A percentile compares a stretch with the other conserved stretches of the same genome.
phyloP scores from a whole-genome alignment of 2,113 vertebrate species.

The Pachycephala philippinensis region DNA sequence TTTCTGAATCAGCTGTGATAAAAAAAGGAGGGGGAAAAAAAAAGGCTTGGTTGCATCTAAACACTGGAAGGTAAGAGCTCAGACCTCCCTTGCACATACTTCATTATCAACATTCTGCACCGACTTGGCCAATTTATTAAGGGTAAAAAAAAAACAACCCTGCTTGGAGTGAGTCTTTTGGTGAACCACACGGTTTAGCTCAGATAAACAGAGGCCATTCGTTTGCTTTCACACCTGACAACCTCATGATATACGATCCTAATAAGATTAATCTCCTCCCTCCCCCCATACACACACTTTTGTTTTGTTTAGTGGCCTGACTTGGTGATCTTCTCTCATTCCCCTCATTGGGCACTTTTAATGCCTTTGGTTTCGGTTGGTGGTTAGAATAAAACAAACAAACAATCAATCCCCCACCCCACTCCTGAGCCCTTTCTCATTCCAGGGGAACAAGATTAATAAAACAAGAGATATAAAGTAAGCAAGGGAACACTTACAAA shows the following conservation, averaged over 20 bases:
- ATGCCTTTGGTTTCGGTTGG: constrained; percentile 64
- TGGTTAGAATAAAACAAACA: constrained; percentile 66
- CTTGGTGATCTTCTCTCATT: constrained; percentile 59
- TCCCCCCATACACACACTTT: constrained; percentile 47
- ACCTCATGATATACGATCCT: constrained; percentile 91
- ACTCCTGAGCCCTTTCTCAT: constrained; percentile 19
- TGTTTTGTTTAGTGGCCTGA: constrained; percentile 64
- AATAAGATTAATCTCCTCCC: constrained; percentile 91
- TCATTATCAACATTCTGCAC: constrained; percentile 85
- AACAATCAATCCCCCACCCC: constrained; percentile 34
- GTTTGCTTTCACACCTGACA: constrained; percentile 96
- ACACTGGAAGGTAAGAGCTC: constrained; percentile 72
- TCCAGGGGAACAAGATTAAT: constrained; percentile 58
- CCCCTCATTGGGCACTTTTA: constrained; percentile 49
- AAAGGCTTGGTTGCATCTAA: constrained; percentile 59
- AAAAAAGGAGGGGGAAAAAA: constrained; percentile 47
- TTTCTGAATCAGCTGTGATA: constrained; percentile 95
- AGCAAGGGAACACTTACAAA: constrained; percentile 35
- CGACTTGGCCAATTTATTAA: constrained; percentile 96
- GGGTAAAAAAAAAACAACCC: constrained; percentile 62
- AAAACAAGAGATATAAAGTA: constrained; percentile 39
- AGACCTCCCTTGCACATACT: constrained; percentile 78
- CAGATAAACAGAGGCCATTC: constrained; percentile 96
- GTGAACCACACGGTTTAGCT: constrained; percentile 87
- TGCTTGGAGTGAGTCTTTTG: constrained; percentile 82